A percentile compares a stretch with the other conserved stretches of the same genome.
These are phyloP conservation scores for Bimastos eiseni DNA, from an alignment of 2,888 invertebrate species.

Conservation along the genomic window DNA sequence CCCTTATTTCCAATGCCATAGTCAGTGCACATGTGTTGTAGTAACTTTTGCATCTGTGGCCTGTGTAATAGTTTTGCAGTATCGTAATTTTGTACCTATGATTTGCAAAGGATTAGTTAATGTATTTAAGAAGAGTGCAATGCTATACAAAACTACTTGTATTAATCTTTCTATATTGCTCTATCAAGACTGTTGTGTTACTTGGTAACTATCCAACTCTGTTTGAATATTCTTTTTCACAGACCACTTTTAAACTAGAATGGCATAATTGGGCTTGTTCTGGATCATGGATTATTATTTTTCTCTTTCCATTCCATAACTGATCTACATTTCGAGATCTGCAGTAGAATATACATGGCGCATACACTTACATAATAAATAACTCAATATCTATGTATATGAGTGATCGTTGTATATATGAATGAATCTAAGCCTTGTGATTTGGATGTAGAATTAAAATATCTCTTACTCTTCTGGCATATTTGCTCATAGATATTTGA, in stretches of 20 bases:
- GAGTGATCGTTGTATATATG: background rate
- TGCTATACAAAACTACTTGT: no score
- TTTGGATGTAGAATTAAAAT: background rate
- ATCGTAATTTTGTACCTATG: no score
- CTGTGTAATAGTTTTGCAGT: no score
- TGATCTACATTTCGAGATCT: background rate
- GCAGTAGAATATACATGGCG: background rate
- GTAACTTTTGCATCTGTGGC: no score
- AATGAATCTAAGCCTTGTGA: background rate
- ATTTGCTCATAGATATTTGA: background rate
- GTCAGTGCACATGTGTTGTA: no score
- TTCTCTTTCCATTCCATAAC: background rate
- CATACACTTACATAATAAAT: background rate
- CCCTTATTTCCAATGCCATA: no score
- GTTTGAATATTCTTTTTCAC: background rate
- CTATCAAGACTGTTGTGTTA: no score
- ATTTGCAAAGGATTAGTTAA: no score
- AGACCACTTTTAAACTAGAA: background rate
- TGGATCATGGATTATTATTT: background rate
- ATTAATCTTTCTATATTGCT: no score
- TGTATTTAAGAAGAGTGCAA: no score
- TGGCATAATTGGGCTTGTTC: background rate
- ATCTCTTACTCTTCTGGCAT: background rate
- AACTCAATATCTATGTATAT: background rate
- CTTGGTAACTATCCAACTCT: no score